Base-by-base conservation (phyloP, 2,797 vertebrate species). In the Dallia pectoralis region DNA sequence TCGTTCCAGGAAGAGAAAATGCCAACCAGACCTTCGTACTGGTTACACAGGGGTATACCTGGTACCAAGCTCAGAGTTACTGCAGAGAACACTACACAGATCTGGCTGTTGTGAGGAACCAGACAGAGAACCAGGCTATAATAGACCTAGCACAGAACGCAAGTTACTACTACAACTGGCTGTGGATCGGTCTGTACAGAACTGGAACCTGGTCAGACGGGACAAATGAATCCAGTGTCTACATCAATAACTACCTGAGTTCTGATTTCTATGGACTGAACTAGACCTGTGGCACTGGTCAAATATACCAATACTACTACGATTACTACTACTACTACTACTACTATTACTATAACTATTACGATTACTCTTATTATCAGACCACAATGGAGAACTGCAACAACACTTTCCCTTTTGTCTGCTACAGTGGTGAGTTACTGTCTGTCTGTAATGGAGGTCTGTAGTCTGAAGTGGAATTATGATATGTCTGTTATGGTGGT, bases 391-490 rank as follows among this genome's bases (percentile, higher is more conserved):
- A 49, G 49, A 53, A 66, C 19, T 32, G 49, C 19, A 53, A 53
- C n/a, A n/a, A 53, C 19, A 33, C 51, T 66, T 77, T 56, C 65
- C n/a, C 32, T 47, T 48, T 12, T 67, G 16, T 63, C 65, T 67
- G 2, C 12, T 48, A 53, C 49, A 53, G 49, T 53, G n/a, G n/a
- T n/a, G 8, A 36, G 33, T 36, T 3, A 36, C 8, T 3, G 3
- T 36, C 3, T 36, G 33, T 36, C 33, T 36, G 33, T 36, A 36
- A 36, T 36, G 33, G 33, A 3, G 33, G 33, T 36, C 33, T n/a
- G n/a, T n/a, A n/a, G n/a, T n/a, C n/a, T n/a, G n/a, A n/a, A n/a
- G n/a, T n/a, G 8, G 33, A 36, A 8, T 36, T 3, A 8, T 36
- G 33, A 8, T 36, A 8, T 36, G 33, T 36, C 33, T 36, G 33